Evolutionary conservation across 2,113 vertebrate species (phyloP), one percentile per base, ranked within the genome.

Genomic region (Helogale parvula): DNA sequence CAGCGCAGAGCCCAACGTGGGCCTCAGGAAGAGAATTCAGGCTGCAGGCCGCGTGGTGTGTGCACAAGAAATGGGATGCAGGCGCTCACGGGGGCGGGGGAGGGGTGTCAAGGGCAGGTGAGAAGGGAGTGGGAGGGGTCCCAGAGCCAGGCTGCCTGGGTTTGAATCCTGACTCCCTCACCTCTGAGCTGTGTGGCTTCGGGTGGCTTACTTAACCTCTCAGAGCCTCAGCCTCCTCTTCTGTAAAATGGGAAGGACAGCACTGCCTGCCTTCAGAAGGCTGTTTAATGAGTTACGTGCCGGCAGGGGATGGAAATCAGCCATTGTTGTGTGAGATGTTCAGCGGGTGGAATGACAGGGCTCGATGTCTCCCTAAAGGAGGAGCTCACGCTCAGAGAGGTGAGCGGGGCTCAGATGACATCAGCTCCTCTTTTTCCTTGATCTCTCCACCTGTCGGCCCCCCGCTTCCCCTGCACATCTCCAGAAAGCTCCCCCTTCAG

Each of bases 201-300:
- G 8, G 29, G 31, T 33, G 13, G 31, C 12, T 47, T 54, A 33
- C 63, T 52, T 12, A 45, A 72, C 65, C 29, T 41, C 91, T 31
- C 52, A 29, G 29, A 65, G 41, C 57, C 68, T 87, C 91, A 16
- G 74, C 60, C 60, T 80, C 38, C 29, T 35, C n/a, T 77, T 35
- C 47, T 25, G 5, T 33, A 4, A 82, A 52, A n/a, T 19, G 33
- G 57, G 38, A 50, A 27, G 14, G 7, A 8, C 25, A 9, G 19
- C 23, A 0, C 0, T 1, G 19, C 52, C 84, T 15, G 0, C 47
- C 84, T 21, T 21, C 31, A 0, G 0, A 2, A 3, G 65, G n/a
- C 57, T 19, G 7, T 2, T n/a, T 84, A 25, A 19, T 5, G 77
- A 9, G 50, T 15, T 25, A 1, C 0, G 17, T n/a, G 27, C 3